Base-by-base conservation (phyloP, 1,140 invertebrate genomes). In the Anoplolepis gracilipes region DNA sequence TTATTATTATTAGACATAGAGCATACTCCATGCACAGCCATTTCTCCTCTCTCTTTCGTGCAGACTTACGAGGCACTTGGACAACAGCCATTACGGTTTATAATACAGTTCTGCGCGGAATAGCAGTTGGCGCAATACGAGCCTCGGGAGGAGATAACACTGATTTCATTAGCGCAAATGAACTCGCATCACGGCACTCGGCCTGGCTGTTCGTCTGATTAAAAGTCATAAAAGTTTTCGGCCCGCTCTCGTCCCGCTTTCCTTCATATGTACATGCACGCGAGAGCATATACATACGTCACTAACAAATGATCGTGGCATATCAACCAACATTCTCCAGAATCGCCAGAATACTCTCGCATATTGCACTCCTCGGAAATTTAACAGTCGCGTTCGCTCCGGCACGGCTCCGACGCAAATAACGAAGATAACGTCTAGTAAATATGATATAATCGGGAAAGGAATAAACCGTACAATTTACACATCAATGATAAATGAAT, bases 121-220 rank as follows among this genome's bases (percentile, higher is more conserved):
- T 73, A 77, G 70, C 85, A 64, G 85, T 89, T 81, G 73, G 84
- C 75, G 87, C 84, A 81, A 88, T 88, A 87, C 64, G 89, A 84
- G 79, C 77, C 85, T 59, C 67, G 46, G 39, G 77, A 86, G 76
- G 81, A 90, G 88, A 91, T 91, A 91, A 91, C 90, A 89, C 87
- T 91, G 90, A 91, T 91, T 91, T 91, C 90, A 91, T 91, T 91
- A 91, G 84, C 82, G 90, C 85, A 91, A 91, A 91, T 91, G 90
- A 91, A 91, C 87, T 85, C 87, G 85, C 84, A 88, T 89, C 87
- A 87, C 84, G 69, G 62, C 85, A 84, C 82, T 67, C 87, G 81
- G n/a, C 59, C 39, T 70, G 75, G 59, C 84, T 64, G 88, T 89
- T 84, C 87, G 89, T 88, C 87, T 91, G 90, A 91, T 91, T 91